Base-by-base conservation (phyloP, 2,888 invertebrate species). In the Ellobium chinense region DNA sequence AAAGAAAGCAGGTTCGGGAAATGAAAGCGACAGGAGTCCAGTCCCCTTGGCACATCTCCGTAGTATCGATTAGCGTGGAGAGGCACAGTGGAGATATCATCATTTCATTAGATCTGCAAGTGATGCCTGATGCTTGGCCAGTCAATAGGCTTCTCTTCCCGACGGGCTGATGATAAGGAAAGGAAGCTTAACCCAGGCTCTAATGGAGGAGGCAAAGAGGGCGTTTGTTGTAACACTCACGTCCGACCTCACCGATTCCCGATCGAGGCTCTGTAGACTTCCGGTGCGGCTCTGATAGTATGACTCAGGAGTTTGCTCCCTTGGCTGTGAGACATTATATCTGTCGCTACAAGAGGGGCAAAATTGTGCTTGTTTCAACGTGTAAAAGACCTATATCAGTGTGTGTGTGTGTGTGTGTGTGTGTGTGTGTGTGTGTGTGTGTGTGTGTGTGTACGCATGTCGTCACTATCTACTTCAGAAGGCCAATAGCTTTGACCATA, bases 51-150 rank as follows among this genome's bases (percentile, higher is more conserved):
- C 21, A 27, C 56, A 70, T 70, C 56, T n/a, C 58, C 34, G 70
- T 21, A 56, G 21, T 58, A 70, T 58, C 34, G 70, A 70, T 70
- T 70, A 58, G 72, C 31, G n/a, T 2, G 39, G 29, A 12, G 27
- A 29, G 46, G 46, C 36, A 62, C 39, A 62, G 24, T 39, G 1
- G 62, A 74, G 73, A 74, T 74, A 74, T 29, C 37, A 74, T 74
- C 73, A 74, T 74, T 74, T 74, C 62, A 74, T 74, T 62, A 62
- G 39, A 74, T 60, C 74, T 74, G 62, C 29, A 63, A 31, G 37
- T 63, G n/a, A 62, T 62, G 63, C 46, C n/a, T 29, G 74, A 39
- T 63, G 46, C 63, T 62, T 24, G n/a, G 39, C 18, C 65, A 31
- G 29, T n/a, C 65, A 14, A 31, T 24, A 56, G 29, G 24, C 18